These are phyloP conservation scores for Xenus cinereus DNA, from an alignment of 2,113 vertebrate genomes.

Conservation along the genomic window DNA sequence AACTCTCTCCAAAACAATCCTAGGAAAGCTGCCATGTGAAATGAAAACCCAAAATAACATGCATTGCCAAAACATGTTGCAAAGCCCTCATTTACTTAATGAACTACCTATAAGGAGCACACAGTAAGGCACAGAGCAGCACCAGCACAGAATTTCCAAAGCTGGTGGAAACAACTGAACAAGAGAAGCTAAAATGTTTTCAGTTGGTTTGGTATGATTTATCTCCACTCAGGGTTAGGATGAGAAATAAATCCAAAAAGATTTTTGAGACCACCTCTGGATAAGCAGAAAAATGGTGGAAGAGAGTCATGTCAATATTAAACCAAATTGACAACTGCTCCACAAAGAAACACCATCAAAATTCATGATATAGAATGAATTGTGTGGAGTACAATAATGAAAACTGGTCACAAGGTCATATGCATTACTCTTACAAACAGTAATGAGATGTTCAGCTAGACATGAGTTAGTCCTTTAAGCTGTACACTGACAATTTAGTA, in stretches of 20 bases:
- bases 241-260: neutral
- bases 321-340: neutral
- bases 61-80: neutral
- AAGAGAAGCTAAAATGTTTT: neutral
- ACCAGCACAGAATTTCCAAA: neutral
- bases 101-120: neutral
- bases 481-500: neutral
- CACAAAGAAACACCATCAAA: neutral
- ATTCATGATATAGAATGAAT: neutral
- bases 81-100: conserved; percentile 28
- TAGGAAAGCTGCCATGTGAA: neutral
- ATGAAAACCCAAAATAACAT: neutral
- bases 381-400: neutral
- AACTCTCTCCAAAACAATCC: conserved; percentile 36
- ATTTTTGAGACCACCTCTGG: neutral
- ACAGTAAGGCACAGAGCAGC: neutral
- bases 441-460: neutral
- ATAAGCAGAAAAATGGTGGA: neutral
- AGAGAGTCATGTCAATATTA: neutral
- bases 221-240: neutral
- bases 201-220: neutral
- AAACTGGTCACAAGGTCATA: neutral
- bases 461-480: neutral
- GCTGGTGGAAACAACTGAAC: neutral
- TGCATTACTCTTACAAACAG: neutral